These are phyloP conservation scores for Tetramorium parvispinum DNA, from an alignment of 1,140 invertebrate species.

Conservation along the genomic window DNA sequence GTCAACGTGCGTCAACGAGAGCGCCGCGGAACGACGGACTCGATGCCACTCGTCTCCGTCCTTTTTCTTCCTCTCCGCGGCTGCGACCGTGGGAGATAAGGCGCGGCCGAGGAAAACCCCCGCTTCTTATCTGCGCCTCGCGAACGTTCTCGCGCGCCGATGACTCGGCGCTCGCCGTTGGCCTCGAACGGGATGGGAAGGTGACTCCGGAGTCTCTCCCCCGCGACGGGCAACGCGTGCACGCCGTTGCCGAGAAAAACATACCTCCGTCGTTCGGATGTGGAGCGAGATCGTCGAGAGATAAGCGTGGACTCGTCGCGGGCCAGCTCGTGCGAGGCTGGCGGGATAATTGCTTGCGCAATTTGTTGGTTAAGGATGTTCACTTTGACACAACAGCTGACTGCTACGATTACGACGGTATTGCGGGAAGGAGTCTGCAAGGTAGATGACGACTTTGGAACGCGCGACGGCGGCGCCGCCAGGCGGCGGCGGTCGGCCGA, in stretches of 20 bases:
- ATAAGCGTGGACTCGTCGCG: background rate
- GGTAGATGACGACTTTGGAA: background rate
- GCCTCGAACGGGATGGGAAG: no score
- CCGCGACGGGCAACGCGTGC: background rate
- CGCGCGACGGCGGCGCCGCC: background rate
- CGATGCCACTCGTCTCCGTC: background rate
- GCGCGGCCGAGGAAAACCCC: background rate
- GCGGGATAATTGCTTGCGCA: constrained; percentile 49
- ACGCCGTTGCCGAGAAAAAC: background rate
- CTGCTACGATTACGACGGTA: constrained; percentile 53
- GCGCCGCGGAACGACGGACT: background rate
- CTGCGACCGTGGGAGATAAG: background rate
- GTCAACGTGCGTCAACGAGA: background rate
- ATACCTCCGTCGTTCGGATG: constrained; percentile 6
- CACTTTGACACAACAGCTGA: constrained; percentile 76
- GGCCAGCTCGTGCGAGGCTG: background rate
- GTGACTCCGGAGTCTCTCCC: background rate
- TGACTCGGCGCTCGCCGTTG: background rate
- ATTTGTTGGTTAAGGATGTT: constrained; percentile 75
- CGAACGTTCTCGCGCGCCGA: background rate
- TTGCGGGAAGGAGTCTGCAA: background rate
- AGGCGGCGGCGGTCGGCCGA: background rate
- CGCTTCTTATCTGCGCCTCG: background rate
- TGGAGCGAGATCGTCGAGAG: background rate
- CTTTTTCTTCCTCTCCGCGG: background rate